These are phyloP conservation scores for Pseudomugil gertrudae DNA, from an alignment of 2,797 vertebrate genomes.

Conservation along the genomic window DNA sequence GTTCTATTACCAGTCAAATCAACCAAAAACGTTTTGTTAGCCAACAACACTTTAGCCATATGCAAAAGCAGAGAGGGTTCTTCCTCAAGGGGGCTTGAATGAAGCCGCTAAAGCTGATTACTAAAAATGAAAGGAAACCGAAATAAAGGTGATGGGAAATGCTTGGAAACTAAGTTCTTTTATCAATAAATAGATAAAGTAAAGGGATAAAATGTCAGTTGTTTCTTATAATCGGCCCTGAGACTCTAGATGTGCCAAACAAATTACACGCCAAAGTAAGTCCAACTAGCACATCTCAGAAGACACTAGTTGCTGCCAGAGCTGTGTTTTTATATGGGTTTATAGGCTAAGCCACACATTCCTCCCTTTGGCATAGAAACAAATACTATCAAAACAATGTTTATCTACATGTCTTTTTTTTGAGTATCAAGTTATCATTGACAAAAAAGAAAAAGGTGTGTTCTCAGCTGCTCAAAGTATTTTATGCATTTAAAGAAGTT, in stretches of 20 bases:
- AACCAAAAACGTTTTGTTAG: background rate
- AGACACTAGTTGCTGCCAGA: slow-evolving; percentile 56
- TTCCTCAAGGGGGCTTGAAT: background rate
- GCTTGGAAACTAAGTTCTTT: too few species aligned
- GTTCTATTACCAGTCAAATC: background rate
- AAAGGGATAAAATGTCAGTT: slow-evolving; percentile 33
- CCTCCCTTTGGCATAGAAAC: slow-evolving; percentile 30
- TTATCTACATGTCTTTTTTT: slow-evolving; percentile 4
- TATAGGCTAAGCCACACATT: slow-evolving; percentile 47
- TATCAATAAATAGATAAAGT: slow-evolving; percentile 63
- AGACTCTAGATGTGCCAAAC: slow-evolving; percentile 48
- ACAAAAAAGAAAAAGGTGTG: slow-evolving; percentile 2
- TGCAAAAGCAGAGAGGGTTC: background rate
- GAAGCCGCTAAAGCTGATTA: background rate
- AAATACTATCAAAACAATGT: slow-evolving; percentile 24
- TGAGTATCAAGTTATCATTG: background rate
- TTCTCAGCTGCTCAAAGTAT: background rate
- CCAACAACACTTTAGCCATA: background rate
- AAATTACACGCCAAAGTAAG: slow-evolving; percentile 40
- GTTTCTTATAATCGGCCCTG: slow-evolving; percentile 54
- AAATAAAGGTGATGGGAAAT: too few species aligned
- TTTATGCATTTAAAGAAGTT: slow-evolving; percentile 10
- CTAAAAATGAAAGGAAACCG: background rate
- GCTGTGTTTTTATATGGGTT: slow-evolving; percentile 61
- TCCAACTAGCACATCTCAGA: slow-evolving; percentile 43